Evolutionary conservation across 2,888 invertebrate genomes (phyloP).

Genomic region (Nudaria mundana): DNA sequence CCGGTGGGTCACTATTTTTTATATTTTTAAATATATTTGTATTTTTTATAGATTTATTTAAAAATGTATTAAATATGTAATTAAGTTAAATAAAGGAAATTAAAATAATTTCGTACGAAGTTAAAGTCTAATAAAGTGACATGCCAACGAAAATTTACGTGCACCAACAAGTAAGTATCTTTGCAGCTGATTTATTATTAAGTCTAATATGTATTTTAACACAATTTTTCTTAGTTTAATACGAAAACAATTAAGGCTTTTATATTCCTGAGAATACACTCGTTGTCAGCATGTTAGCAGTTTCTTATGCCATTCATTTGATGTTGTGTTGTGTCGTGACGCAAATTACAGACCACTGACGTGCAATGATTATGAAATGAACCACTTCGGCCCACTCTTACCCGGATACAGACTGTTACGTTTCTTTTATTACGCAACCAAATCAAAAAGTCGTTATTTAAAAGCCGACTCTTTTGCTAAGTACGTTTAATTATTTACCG

Average conservation of each 20-base stretch:
- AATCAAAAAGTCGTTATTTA: constrained; percentile 6
- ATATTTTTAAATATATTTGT: no score
- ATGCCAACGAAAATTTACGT: no score
- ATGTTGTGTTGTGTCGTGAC: constrained; percentile 6
- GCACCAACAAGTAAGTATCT: no score
- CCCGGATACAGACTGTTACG: constrained; percentile 11
- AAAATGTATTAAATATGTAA: no score
- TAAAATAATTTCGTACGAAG: no score
- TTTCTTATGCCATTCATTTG: neutral
- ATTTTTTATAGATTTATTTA: no score
- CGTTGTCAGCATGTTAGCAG: neutral
- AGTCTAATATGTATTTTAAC: neutral
- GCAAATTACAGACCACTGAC: constrained; percentile 7
- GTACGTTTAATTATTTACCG: constrained; percentile 3
- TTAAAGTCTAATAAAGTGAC: no score
- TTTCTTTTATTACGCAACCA: constrained; percentile 8
- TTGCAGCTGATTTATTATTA: neutral
- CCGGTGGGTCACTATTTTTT: no score
- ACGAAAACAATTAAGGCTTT: neutral
- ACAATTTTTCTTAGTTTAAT: neutral
- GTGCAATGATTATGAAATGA: constrained; percentile 8
- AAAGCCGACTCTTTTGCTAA: neutral
- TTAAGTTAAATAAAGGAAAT: no score
- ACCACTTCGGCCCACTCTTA: neutral
- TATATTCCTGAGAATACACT: neutral